Percentiles rank a stretch among this genome's conserved stretches.
These are phyloP conservation scores for Galago senegalensis DNA, from an alignment of 2,797 vertebrate genomes.

Conservation along the genomic window DNA sequence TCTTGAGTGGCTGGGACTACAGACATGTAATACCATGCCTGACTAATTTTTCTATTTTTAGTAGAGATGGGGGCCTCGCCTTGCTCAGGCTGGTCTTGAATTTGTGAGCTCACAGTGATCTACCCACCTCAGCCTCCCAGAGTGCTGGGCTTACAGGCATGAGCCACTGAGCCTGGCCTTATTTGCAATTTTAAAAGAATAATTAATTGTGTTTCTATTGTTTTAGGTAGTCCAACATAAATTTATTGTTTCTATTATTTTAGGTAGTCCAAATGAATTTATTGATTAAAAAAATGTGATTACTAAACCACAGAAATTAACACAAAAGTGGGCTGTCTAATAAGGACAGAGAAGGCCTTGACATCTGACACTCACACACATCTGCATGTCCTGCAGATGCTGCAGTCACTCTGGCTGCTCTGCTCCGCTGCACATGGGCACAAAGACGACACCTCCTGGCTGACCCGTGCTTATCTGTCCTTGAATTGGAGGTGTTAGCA, in stretches of 20 bases:
- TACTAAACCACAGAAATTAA: conserved; percentile 5
- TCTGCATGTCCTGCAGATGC: neutral
- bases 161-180: neutral
- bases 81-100: too few relatives aligned
- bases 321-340: neutral
- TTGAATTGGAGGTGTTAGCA: neutral
- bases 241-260: neutral
- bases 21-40: too few relatives aligned
- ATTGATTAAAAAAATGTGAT: neutral
- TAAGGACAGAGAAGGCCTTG: neutral
- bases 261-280: neutral
- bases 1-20: too few relatives aligned
- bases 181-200: conserved; percentile 52
- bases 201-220: neutral
- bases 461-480: neutral
- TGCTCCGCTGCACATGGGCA: neutral
- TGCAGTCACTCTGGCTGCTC: neutral
- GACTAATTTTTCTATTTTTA: too few relatives aligned
- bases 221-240: neutral
- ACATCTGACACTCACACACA: neutral
- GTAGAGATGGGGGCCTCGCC: too few relatives aligned
- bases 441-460: neutral
- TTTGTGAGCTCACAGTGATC: too few relatives aligned
- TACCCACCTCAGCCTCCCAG: too few relatives aligned
- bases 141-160: too few relatives aligned